Conservation (phyloP, 2,113 vertebrate genomes). For the Vireo altiloquus region DNA sequence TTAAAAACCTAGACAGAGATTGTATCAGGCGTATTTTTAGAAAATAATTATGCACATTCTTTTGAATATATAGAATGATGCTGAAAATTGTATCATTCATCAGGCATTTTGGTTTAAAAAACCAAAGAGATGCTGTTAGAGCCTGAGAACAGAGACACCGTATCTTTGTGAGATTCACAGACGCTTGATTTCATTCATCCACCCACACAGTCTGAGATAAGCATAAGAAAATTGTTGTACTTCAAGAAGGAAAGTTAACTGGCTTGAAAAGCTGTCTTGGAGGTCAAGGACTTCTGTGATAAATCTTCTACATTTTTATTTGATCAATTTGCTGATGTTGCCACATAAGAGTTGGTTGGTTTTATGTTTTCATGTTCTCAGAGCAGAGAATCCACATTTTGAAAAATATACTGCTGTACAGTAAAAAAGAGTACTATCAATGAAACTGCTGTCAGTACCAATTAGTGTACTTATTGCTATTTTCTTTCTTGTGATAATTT, state of each 20-base stretch:
- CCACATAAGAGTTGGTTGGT: not conserved
- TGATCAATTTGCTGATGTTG: not conserved
- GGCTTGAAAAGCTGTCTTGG: conserved; percentile 16
- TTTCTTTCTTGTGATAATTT: conserved; percentile 14
- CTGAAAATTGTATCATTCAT: conserved; percentile 20
- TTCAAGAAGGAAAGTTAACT: not conserved
- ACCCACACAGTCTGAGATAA: conserved; percentile 10
- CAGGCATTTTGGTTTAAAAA: conserved; percentile 10
- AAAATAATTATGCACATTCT: conserved; percentile 34
- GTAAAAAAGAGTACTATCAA: not conserved
- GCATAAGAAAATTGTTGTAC: not conserved
- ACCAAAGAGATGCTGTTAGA: not conserved
- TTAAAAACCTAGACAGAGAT: conserved; percentile 12
- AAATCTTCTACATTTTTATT: conserved; percentile 1
- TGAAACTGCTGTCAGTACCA: not conserved
- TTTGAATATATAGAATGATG: conserved; percentile 11
- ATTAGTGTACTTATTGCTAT: not conserved
- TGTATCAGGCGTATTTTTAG: not conserved
- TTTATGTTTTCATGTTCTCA: conserved; percentile 2
- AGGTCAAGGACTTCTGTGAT: conserved; percentile 7
- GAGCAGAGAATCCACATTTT: conserved; percentile 1
- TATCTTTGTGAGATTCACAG: conserved; percentile 23
- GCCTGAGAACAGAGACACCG: not conserved
- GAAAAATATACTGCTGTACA: not conserved
- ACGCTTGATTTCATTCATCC: conserved; percentile 31